These are phyloP conservation scores for Hyperoplus lanceolatus DNA, from an alignment of 2,797 vertebrate species.

Conservation along the genomic window DNA sequence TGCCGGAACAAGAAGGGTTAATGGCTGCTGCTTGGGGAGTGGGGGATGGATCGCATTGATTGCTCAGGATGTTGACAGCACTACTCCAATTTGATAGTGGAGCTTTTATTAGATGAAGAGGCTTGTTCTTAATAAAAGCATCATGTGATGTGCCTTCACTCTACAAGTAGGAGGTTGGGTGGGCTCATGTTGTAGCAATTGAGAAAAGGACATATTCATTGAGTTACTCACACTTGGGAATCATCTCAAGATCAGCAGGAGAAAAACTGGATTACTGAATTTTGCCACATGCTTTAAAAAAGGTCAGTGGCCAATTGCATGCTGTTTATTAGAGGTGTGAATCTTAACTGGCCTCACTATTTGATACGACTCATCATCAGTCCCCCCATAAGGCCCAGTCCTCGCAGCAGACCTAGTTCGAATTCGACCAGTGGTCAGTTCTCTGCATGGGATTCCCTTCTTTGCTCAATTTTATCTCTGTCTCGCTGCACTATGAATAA, in stretches of 20 bases:
- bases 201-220: constrained; percentile 1
- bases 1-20: constrained; percentile 83
- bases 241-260: constrained; percentile 32
- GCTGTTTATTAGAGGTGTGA: no score
- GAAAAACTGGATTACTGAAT: constrained; percentile 4
- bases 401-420: no score
- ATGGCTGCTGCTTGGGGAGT: constrained; percentile 79
- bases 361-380: no score
- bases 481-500: no score
- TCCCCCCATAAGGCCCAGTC: no score
- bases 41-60: constrained; percentile 82
- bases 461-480: no score
- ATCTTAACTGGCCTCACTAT: no score
- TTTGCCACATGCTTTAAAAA: constrained; percentile 25
- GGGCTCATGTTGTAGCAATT: constrained; percentile 17
- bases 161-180: constrained; percentile 22
- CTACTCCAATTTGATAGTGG: constrained; percentile 82
- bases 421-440: no score
- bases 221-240: constrained; percentile 16
- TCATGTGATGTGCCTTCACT: constrained; percentile 64
- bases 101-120: constrained; percentile 79
- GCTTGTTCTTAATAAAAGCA: constrained; percentile 74
- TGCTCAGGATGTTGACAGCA: constrained; percentile 84
- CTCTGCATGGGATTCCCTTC: no score
- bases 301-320: constrained; percentile 18